Conservation (phyloP, 2,797 vertebrate genomes). For the Lophura swinhoii region DNA sequence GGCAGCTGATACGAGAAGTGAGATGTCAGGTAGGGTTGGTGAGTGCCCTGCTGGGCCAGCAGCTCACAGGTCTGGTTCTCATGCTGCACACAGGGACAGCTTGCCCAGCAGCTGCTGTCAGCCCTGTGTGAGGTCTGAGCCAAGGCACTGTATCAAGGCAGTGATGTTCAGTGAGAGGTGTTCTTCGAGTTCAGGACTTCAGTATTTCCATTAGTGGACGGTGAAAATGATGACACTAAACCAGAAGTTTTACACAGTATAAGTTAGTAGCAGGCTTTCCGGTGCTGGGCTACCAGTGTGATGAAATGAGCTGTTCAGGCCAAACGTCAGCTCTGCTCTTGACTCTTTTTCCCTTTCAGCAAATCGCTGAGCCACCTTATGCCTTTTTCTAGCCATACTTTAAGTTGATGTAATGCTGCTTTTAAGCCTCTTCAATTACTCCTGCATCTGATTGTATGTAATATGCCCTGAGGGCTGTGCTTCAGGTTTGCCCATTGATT, state of each 20-base stretch:
- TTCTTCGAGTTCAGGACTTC: background rate
- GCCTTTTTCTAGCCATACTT: background rate
- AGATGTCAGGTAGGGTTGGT: background rate
- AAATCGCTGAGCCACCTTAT: background rate
- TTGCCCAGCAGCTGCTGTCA: background rate
- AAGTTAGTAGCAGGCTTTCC: background rate
- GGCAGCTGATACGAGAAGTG: background rate
- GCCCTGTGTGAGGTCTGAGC: background rate
- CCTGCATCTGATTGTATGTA: background rate
- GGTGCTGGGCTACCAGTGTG: background rate
- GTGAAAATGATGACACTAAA: background rate
- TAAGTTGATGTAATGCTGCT: conserved; percentile 3
- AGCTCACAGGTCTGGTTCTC: background rate
- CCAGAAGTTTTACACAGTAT: background rate
- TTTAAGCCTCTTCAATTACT: background rate
- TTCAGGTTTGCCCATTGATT: background rate
- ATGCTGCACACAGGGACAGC: background rate
- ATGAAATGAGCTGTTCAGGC: background rate
- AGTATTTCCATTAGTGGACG: background rate
- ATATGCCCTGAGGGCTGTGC: background rate
- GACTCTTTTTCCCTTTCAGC: background rate
- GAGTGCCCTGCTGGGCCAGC: background rate
- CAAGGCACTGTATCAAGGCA: accelerated
- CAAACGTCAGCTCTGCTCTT: background rate
- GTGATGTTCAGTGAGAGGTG: background rate